Evolutionary conservation across 2,113 vertebrate species (phyloP).

Genomic region (Chelonoidis abingdonii): DNA sequence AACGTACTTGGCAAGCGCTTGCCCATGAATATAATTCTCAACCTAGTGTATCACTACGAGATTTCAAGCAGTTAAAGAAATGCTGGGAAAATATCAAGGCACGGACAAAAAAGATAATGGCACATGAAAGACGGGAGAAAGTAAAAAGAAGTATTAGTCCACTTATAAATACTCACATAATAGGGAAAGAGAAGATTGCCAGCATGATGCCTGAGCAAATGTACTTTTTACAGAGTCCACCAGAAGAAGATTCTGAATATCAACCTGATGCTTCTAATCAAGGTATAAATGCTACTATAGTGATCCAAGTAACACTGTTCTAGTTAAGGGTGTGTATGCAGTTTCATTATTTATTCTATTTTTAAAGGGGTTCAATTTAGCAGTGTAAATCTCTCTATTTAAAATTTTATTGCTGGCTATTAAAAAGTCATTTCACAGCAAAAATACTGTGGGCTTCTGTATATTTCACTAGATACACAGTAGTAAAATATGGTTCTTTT

Average conservation of each 20-base stretch:
- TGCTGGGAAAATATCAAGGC: slow-evolving; percentile 90
- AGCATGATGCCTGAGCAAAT: slow-evolving; percentile 85
- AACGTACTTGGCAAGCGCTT: slow-evolving; percentile 85
- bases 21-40: slow-evolving; percentile 86
- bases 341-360: background rate
- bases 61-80: slow-evolving; percentile 88
- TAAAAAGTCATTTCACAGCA: slow-evolving; percentile 20
- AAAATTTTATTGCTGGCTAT: background rate
- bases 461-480: background rate
- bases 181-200: slow-evolving; percentile 84
- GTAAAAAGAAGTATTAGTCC: slow-evolving; percentile 84
- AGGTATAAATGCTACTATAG: slow-evolving; percentile 73
- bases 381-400: slow-evolving; percentile 20
- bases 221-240: slow-evolving; percentile 84
- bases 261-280: slow-evolving; percentile 78
- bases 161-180: slow-evolving; percentile 78
- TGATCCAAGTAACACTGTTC: background rate
- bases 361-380: background rate
- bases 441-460: background rate
- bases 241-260: slow-evolving; percentile 83
- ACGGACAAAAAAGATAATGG: slow-evolving; percentile 89
- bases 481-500: background rate
- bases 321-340: background rate
- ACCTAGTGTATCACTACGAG: slow-evolving; percentile 83
- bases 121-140: slow-evolving; percentile 85